A percentile compares a stretch with the other conserved stretches of the same genome.
phyloP scores from a whole-genome alignment of 1,140 invertebrate species.

The Ceratina japonica region DNA sequence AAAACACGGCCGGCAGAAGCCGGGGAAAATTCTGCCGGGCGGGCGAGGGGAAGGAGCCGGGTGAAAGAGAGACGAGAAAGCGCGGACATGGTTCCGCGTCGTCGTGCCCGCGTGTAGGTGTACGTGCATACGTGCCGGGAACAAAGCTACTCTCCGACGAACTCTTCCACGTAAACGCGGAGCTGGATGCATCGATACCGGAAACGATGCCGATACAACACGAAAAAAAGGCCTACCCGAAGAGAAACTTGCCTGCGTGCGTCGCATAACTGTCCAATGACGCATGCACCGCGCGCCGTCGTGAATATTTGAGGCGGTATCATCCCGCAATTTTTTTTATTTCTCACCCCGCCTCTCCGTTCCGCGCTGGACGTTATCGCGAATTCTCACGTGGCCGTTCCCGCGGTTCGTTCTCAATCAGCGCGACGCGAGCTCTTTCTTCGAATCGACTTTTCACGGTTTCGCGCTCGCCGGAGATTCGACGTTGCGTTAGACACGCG shows the following conservation, averaged over 20 bases:
- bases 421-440: not conserved
- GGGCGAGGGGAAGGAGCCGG: not conserved
- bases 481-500: slow-evolving; percentile 8
- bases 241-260: slow-evolving; percentile 49
- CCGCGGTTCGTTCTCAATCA: slow-evolving; percentile 34
- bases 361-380: slow-evolving; percentile 4
- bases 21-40: not conserved
- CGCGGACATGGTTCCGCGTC: not conserved
- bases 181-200: slow-evolving; percentile 60
- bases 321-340: not conserved
- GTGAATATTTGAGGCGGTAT: slow-evolving; percentile 58
- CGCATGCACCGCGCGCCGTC: slow-evolving; percentile 20
- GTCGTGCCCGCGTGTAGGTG: not conserved
- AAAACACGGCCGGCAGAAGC: not conserved
- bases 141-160: slow-evolving; percentile 56
- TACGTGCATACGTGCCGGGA: slow-evolving; percentile 9
- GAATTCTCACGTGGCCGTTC: slow-evolving; percentile 40
- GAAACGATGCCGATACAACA: slow-evolving; percentile 53
- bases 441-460: not conserved
- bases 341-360: slow-evolving; percentile 34
- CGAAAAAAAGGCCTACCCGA: slow-evolving; percentile 21
- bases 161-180: slow-evolving; percentile 52
- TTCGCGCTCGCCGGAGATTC: not conserved
- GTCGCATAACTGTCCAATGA: not conserved
- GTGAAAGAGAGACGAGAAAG: slow-evolving; percentile 2